Percentiles rank a stretch among this genome's conserved stretches.
Evolutionary conservation across 1,140 invertebrate species (phyloP).

Genomic region (Arion vulgaris): DNA sequence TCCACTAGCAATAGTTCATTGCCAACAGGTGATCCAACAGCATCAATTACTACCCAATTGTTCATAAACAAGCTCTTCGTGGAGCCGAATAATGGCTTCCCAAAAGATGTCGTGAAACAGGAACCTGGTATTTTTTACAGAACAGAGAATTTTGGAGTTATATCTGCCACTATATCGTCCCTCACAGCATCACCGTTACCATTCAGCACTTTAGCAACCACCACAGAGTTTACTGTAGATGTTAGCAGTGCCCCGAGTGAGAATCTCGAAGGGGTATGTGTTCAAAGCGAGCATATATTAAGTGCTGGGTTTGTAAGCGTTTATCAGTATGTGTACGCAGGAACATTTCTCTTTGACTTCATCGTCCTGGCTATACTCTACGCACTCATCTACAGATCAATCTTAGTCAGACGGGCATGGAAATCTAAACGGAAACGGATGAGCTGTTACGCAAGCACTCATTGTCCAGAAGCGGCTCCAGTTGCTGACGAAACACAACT

Average conservation of each 20-base stretch:
- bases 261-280: neutral
- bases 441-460: conserved; percentile 44
- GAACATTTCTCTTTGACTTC: conserved; percentile 56
- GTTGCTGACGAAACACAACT: conserved; percentile 48
- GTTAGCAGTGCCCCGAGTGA: neutral
- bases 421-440: conserved; percentile 52
- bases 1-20: neutral
- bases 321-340: conserved; percentile 62
- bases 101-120: neutral
- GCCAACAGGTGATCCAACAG: neutral
- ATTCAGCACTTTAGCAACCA: neutral
- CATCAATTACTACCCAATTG: no score
- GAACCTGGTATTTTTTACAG: neutral
- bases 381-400: conserved; percentile 61
- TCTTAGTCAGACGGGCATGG: conserved; percentile 57
- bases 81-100: neutral
- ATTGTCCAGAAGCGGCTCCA: conserved; percentile 20
- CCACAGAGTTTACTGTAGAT: neutral
- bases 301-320: conserved; percentile 44
- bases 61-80: neutral
- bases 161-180: neutral
- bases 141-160: neutral
- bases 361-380: conserved; percentile 63
- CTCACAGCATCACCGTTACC: neutral
- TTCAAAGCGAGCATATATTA: conserved; percentile 36